Evolutionary conservation across 2,113 vertebrate species (phyloP).

Genomic region (Paramormyrops kingsleyae): DNA sequence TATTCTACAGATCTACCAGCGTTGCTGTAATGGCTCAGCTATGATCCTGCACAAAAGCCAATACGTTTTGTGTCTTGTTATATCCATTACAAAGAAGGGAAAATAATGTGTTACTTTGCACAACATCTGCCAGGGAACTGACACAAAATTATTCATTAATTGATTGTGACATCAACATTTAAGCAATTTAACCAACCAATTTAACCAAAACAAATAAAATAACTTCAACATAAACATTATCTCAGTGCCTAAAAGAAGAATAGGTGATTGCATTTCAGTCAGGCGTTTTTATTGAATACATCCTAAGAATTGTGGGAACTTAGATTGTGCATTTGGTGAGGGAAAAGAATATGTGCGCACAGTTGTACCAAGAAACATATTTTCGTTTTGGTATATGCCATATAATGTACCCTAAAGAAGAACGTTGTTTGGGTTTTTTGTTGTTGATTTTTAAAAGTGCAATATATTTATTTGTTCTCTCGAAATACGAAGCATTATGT

Average conservation of each 20-base stretch:
- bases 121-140: background rate
- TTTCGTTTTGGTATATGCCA: constrained; percentile 12
- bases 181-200: background rate
- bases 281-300: background rate
- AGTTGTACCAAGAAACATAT: constrained; percentile 51
- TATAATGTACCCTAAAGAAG: constrained; percentile 47
- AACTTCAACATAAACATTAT: background rate
- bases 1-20: background rate
- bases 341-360: constrained; percentile 46
- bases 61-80: background rate
- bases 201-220: background rate
- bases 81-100: background rate
- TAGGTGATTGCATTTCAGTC: background rate
- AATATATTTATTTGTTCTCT: constrained; percentile 99
- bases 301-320: background rate
- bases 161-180: background rate
- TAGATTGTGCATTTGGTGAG: background rate
- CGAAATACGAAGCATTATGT: constrained; percentile 80
- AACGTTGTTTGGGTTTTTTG: constrained; percentile 42
- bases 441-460: constrained; percentile 83
- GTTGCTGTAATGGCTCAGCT: background rate
- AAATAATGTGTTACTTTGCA: background rate
- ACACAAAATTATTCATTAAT: background rate
- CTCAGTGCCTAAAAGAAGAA: background rate
- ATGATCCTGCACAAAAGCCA: background rate